A percentile compares a stretch with the other conserved stretches of the same genome.
These are phyloP conservation scores for Sebastes itinus DNA, from an alignment of 2,797 vertebrate species.

Conservation along the genomic window DNA sequence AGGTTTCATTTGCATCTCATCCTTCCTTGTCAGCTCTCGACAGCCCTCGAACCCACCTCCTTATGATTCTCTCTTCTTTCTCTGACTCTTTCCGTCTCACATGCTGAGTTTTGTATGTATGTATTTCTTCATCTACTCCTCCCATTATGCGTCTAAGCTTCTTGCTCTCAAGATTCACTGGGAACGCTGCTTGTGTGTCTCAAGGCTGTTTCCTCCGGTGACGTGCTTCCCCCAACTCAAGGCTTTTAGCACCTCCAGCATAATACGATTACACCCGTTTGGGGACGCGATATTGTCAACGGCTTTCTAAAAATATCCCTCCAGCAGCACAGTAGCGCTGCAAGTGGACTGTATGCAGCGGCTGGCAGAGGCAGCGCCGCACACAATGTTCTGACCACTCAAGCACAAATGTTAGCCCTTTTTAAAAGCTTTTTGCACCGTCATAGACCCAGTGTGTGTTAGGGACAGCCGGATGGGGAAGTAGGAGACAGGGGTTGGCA, in stretches of 20 bases:
- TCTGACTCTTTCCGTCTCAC: slow-evolving; percentile 4
- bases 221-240: slow-evolving; percentile 55
- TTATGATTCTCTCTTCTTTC: slow-evolving; percentile 38
- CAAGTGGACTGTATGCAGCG: slow-evolving; percentile 33
- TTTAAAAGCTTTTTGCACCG: slow-evolving; percentile 74
- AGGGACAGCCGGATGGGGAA: slow-evolving; percentile 34
- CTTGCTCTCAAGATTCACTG: slow-evolving; percentile 14
- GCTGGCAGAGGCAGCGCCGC: slow-evolving; percentile 27
- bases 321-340: slow-evolving; percentile 21
- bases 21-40: slow-evolving; percentile 53
- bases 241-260: slow-evolving; percentile 73
- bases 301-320: slow-evolving; percentile 68
- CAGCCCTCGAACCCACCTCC: slow-evolving; percentile 41
- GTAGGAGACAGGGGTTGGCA: slow-evolving; percentile 29
- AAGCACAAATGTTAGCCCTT: slow-evolving; percentile 69
- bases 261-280: slow-evolving; percentile 77
- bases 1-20: slow-evolving; percentile 67
- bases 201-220: slow-evolving; percentile 51
- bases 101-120: slow-evolving; percentile 30
- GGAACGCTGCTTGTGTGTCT: slow-evolving; percentile 22
- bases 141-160: slow-evolving; percentile 36
- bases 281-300: slow-evolving; percentile 70
- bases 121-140: slow-evolving; percentile 31
- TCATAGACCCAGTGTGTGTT: slow-evolving; percentile 30
- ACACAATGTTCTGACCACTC: slow-evolving; percentile 73